A percentile compares a stretch with the other conserved stretches of the same genome.
phyloP scores from a whole-genome alignment of 2,797 vertebrate species.

The Margarornis squamiger region DNA sequence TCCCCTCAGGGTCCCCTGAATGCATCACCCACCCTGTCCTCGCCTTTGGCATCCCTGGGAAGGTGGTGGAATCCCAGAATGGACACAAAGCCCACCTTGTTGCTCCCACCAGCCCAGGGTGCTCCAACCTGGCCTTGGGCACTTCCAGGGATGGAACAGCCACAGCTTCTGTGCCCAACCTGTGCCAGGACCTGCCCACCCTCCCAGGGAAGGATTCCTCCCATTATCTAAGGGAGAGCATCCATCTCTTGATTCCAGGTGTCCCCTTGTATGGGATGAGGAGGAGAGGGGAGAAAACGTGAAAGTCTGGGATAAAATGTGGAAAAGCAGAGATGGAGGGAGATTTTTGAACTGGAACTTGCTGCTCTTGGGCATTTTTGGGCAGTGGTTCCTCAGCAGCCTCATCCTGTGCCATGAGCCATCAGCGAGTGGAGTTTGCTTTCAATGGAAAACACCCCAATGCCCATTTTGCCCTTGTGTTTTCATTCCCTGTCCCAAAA shows the following conservation, averaged over 20 bases:
- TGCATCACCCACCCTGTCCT: neutral
- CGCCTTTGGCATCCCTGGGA: fast-evolving
- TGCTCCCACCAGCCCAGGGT: neutral
- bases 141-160: neutral
- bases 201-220: neutral
- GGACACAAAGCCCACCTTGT: neutral
- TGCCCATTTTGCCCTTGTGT: constrained; percentile 8
- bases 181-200: neutral
- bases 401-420: neutral
- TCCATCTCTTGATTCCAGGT: neutral
- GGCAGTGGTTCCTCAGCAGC: neutral
- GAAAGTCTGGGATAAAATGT: neutral
- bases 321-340: neutral
- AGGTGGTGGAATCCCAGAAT: neutral
- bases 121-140: neutral
- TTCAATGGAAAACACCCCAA: fast-evolving
- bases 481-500: neutral
- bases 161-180: neutral
- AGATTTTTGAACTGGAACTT: neutral
- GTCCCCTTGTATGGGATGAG: neutral
- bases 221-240: neutral
- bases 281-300: neutral
- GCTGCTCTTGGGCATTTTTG: neutral
- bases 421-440: neutral
- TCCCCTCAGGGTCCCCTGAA: fast-evolving